A percentile compares a stretch with the other conserved stretches of the same genome.
These are phyloP conservation scores for Osmoderma eremita DNA, from an alignment of 2,888 invertebrate species.

Conservation along the genomic window DNA sequence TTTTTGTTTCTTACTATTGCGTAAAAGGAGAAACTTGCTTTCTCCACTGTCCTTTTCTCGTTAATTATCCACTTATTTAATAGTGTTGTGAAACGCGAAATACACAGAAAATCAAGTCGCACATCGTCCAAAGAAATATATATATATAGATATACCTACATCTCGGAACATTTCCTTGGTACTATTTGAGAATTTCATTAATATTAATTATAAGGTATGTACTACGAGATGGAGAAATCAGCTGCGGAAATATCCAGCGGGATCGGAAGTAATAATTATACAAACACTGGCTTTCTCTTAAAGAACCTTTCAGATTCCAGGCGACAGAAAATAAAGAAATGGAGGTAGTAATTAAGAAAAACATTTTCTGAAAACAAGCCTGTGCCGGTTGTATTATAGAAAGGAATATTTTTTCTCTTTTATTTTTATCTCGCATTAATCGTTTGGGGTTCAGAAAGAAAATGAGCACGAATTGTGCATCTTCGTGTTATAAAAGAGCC, in stretches of 20 bases:
- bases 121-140: slow-evolving; percentile 1
- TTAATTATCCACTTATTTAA: slow-evolving; percentile 9
- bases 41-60: no score
- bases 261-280: slow-evolving; percentile 36
- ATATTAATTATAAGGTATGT: slow-evolving; percentile 19
- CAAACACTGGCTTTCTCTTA: slow-evolving; percentile 36
- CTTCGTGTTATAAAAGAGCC: neutral
- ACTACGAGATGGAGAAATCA: slow-evolving; percentile 9
- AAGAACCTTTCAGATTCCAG: slow-evolving; percentile 31
- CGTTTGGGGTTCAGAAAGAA: slow-evolving; percentile 18
- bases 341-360: slow-evolving; percentile 42
- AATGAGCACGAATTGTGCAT: neutral
- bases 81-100: neutral
- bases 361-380: slow-evolving; percentile 26
- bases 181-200: slow-evolving; percentile 7
- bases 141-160: slow-evolving; percentile 5
- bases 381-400: slow-evolving; percentile 1
- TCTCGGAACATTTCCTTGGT: no score
- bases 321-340: slow-evolving; percentile 32
- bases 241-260: slow-evolving; percentile 11
- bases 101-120: slow-evolving; percentile 28
- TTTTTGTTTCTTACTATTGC: neutral
- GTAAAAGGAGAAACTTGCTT: no score
- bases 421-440: slow-evolving; percentile 33
- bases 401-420: slow-evolving; percentile 14